These are phyloP conservation scores for Choristoneura fumiferana DNA, from an alignment of 1,140 invertebrate species.

Conservation along the genomic window DNA sequence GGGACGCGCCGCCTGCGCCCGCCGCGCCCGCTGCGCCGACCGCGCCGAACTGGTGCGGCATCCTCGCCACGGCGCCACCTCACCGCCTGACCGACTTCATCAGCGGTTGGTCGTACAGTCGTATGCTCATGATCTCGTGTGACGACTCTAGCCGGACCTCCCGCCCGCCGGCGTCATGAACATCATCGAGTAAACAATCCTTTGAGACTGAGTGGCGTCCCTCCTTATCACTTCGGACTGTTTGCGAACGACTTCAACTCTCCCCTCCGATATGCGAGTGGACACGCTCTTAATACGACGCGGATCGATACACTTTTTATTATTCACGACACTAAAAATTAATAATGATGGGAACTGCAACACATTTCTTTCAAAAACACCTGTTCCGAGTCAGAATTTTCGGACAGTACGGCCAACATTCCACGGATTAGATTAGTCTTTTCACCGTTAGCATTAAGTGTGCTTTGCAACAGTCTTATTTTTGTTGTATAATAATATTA, in stretches of 20 bases:
- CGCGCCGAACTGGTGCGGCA: slow-evolving; percentile 88
- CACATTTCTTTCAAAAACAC: slow-evolving; percentile 74
- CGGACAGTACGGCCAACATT: slow-evolving; percentile 48
- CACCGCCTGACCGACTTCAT: slow-evolving; percentile 30
- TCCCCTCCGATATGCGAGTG: background rate
- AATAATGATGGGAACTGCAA: slow-evolving; percentile 72
- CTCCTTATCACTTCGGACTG: slow-evolving; percentile 24
- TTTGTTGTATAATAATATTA: slow-evolving; percentile 6
- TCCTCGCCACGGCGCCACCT: slow-evolving; percentile 77
- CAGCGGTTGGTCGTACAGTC: slow-evolving; percentile 20
- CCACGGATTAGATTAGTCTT: slow-evolving; percentile 33
- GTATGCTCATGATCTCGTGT: background rate
- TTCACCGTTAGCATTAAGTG: slow-evolving; percentile 19
- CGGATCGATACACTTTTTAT: slow-evolving; percentile 67
- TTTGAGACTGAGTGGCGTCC: slow-evolving; percentile 36
- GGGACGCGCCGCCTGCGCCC: slow-evolving; percentile 72
- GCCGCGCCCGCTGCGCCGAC: slow-evolving; percentile 85
- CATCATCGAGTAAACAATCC: background rate
- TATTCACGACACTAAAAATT: slow-evolving; percentile 72
- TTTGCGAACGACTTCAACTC: slow-evolving; percentile 23
- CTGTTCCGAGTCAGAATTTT: slow-evolving; percentile 66
- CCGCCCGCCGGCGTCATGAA: background rate
- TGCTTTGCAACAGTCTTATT: background rate
- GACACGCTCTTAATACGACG: slow-evolving; percentile 25
- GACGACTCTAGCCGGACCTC: slow-evolving; percentile 27